phyloP scores from a whole-genome alignment of 2,113 vertebrate genomes.

The Oreochromis niloticus region DNA sequence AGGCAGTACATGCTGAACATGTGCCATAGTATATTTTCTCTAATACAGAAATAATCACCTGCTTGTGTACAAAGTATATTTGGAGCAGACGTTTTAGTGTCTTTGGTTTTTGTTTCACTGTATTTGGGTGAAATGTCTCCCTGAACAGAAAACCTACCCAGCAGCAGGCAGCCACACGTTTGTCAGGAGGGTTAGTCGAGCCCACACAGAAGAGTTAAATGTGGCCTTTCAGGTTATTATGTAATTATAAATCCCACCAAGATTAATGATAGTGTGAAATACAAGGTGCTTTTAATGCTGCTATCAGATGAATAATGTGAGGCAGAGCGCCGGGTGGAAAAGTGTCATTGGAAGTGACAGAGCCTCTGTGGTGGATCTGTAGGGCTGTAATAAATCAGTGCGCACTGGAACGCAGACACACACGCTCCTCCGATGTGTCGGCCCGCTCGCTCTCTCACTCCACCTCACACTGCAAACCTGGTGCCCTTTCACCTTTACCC shows the following conservation, averaged over 20 bases:
- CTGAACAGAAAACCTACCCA: background rate
- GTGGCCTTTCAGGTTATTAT: background rate
- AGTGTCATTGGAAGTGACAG: background rate
- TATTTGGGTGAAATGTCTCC: background rate
- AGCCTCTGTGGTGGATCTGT: background rate
- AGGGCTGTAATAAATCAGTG: background rate
- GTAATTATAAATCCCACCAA: background rate
- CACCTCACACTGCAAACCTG: background rate
- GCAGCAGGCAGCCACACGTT: background rate
- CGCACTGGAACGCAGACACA: background rate
- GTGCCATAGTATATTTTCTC: background rate
- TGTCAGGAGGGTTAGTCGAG: background rate
- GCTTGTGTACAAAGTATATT: background rate
- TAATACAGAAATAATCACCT: background rate
- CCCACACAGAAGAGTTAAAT: background rate
- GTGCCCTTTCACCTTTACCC: background rate
- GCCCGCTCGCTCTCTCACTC: conserved; percentile 22
- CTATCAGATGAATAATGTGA: background rate
- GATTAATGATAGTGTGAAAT: background rate
- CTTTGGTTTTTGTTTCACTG: background rate
- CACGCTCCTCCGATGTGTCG: background rate
- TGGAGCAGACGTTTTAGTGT: background rate
- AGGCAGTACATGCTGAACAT: background rate
- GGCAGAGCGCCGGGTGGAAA: background rate
- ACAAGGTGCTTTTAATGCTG: background rate